Conservation (phyloP, 2,888 invertebrate genomes). For the Callosobruchus maculatus region DNA sequence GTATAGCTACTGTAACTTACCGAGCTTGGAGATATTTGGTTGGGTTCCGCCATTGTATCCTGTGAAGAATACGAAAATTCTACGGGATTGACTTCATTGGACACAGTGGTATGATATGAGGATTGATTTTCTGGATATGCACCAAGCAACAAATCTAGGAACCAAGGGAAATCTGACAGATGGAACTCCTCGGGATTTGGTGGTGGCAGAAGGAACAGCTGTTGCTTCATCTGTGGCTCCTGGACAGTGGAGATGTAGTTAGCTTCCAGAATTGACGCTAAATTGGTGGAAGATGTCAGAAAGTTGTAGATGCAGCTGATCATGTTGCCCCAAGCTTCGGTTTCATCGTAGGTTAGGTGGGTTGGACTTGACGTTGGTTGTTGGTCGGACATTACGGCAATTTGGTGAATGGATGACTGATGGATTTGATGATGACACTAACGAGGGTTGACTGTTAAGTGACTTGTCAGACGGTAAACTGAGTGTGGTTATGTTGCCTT, state of each 20-base stretch:
- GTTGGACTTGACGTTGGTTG: constrained; percentile 2
- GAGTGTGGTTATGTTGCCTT: neutral
- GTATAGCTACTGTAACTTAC: neutral
- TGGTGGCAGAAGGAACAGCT: neutral
- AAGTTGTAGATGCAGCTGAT: constrained; percentile 8
- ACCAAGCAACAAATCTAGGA: neutral
- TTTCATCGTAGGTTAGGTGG: constrained; percentile 1
- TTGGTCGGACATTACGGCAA: constrained; percentile 7
- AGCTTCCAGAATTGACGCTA: constrained; percentile 6
- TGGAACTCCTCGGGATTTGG: neutral
- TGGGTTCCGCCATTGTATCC: neutral
- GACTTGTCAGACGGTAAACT: neutral
- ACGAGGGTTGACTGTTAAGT: neutral
- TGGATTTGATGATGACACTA: neutral
- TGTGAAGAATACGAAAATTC: neutral
- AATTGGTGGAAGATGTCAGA: constrained; percentile 3
- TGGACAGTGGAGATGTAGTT: neutral
- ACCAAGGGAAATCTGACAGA: neutral
- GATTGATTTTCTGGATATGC: neutral
- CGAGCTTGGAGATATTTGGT: neutral
- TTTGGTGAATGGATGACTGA: constrained; percentile 1
- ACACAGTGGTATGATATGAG: neutral
- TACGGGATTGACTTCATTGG: neutral
- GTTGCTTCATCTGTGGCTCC: neutral
- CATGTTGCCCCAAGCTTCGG: constrained; percentile 10